Conservation (phyloP, 1,140 invertebrate species). For the Monochamus saltuarius region DNA sequence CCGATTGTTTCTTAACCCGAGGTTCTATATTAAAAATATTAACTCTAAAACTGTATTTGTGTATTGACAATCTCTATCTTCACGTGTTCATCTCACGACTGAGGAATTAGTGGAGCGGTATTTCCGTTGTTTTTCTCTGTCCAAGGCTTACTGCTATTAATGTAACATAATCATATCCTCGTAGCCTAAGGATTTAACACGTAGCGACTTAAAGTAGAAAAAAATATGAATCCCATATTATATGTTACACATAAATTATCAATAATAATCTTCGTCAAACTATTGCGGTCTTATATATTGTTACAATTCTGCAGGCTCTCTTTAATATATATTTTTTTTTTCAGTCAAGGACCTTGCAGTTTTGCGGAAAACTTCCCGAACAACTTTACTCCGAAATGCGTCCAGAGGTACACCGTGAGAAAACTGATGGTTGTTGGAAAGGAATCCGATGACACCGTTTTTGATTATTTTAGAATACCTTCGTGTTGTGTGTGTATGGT, state of each 20-base stretch:
- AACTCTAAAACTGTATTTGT: no score
- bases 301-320: no score
- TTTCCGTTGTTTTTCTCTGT: not conserved
- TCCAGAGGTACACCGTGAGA: conserved; percentile 28
- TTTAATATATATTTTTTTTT: no score
- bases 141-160: not conserved
- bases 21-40: no score
- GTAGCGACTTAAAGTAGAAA: no score
- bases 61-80: no score
- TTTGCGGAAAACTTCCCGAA: conserved; percentile 14
- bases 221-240: not conserved
- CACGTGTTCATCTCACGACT: not conserved
- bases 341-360: conserved; percentile 2
- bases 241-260: conserved; percentile 12
- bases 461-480: conserved; percentile 34
- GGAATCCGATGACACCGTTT: conserved; percentile 19
- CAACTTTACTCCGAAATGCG: conserved; percentile 23
- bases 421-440: conserved; percentile 30
- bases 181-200: not conserved
- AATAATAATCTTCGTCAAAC: not conserved
- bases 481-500: conserved; percentile 36
- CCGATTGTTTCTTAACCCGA: no score
- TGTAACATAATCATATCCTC: not conserved
- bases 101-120: not conserved
- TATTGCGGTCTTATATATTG: no score